phyloP scores from a whole-genome alignment of 2,797 vertebrate species.

The Syndactyla subalaris region DNA sequence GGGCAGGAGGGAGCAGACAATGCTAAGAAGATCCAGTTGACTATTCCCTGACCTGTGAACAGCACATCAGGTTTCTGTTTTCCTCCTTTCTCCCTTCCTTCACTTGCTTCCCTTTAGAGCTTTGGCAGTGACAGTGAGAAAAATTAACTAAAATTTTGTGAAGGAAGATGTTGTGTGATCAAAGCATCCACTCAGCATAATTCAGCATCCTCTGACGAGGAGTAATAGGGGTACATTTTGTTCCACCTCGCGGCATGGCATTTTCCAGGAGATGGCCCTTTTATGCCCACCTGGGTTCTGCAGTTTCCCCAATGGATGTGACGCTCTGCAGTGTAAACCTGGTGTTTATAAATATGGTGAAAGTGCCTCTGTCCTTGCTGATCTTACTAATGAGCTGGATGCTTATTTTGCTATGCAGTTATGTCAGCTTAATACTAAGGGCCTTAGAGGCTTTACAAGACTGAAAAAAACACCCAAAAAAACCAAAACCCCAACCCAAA shows the following conservation, averaged over 20 bases:
- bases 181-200: background rate
- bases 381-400: background rate
- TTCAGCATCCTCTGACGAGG: fast-evolving
- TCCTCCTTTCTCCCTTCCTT: background rate
- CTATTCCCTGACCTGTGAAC: background rate
- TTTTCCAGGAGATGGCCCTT: background rate
- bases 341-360: background rate
- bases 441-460: background rate
- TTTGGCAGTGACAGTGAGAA: background rate
- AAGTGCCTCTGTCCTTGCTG: background rate
- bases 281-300: background rate
- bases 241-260: background rate
- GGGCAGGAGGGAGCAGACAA: background rate
- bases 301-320: background rate
- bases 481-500: too few species aligned
- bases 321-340: background rate
- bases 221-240: background rate
- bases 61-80: background rate
- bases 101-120: background rate
- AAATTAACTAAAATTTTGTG: background rate
- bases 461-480: background rate
- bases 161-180: background rate
- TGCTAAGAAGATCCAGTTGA: background rate
- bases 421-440: background rate
- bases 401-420: background rate